Base-by-base conservation (phyloP, 2,797 vertebrate genomes). In the Parauchenoglanis ngamensis region DNA sequence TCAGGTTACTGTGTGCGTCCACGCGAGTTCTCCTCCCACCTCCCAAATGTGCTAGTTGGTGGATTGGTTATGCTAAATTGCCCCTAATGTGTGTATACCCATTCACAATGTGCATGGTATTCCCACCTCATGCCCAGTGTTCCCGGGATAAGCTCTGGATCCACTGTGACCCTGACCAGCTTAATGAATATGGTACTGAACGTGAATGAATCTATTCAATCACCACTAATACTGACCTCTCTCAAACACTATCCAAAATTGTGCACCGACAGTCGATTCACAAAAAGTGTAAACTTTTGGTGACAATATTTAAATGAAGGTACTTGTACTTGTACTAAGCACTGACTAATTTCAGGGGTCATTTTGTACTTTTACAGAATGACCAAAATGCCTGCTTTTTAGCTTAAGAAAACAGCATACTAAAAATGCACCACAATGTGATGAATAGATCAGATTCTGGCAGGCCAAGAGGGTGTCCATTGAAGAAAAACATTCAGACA, bases 381-480 rank as follows among this genome's bases (percentile, higher is more conserved):
- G 54, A 63, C 46, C 49, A 65, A 83, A 86, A 85, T 86, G 82
- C 83, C 73, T 90, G 84, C 83, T 83, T 89, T 89, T 89, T 86
- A 86, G 73, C 59, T 86, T 83, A 84, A 77, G 68, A 87, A 84
- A 84, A 89, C 40, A 61, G 70, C 52, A 84, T 49, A 52, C 65
- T 86, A 56, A 76, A 89, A 90, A 85, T 84, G 73, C 76, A 52
- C 44, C 87, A 86, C 85, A 88, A 80, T 84, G 84, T 88, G 88
- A 89, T 89, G 90, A 92, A 92, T 91, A 91, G 91, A 89, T 90
- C 88, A 89, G 85, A 88, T 87, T 89, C 86, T 90, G 87, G 90
- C 87, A 81, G 67, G 72, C 75, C 87, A 86, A 85, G 77, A 82
- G 72, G 84, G 57, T 81, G 88, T 86, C 85, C 78, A 63, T 79